These are phyloP conservation scores for Drosophila pectinifera DNA, from an alignment of 1,140 invertebrate species.

Conservation along the genomic window DNA sequence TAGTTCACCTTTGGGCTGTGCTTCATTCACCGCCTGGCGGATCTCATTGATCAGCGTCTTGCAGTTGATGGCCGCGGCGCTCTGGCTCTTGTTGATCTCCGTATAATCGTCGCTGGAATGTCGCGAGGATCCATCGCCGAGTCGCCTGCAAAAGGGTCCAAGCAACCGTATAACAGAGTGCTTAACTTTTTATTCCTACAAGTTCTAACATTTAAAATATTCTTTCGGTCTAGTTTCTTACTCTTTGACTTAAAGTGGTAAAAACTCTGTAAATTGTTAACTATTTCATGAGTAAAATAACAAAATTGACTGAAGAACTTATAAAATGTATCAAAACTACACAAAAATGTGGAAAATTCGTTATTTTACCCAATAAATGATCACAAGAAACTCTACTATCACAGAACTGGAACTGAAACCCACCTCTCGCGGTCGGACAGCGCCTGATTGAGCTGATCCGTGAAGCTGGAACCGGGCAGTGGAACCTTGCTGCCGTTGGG, in stretches of 20 bases:
- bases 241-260: no score
- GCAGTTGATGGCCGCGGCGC: slow-evolving; percentile 86
- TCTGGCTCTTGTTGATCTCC: slow-evolving; percentile 87
- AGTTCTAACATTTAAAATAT: not conserved
- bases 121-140: slow-evolving; percentile 86
- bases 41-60: slow-evolving; percentile 93
- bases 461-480: slow-evolving; percentile 88
- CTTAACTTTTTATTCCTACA: not conserved
- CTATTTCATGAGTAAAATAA: not conserved
- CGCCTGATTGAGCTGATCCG: slow-evolving; percentile 93
- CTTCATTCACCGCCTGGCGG: slow-evolving; percentile 92
- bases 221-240: not conserved
- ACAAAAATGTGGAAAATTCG: no score
- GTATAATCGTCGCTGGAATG: slow-evolving; percentile 88
- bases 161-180: slow-evolving; percentile 50
- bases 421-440: slow-evolving; percentile 90
- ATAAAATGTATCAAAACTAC: not conserved
- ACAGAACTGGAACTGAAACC: slow-evolving; percentile 54
- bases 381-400: not conserved
- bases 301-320: not conserved
- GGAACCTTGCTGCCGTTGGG: slow-evolving; percentile 80
- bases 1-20: slow-evolving; percentile 91
- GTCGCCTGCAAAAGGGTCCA: slow-evolving; percentile 72
- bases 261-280: not conserved
- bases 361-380: not conserved